Evolutionary conservation across 1,140 invertebrate species (phyloP).

Genomic region (Euwallacea similis): DNA sequence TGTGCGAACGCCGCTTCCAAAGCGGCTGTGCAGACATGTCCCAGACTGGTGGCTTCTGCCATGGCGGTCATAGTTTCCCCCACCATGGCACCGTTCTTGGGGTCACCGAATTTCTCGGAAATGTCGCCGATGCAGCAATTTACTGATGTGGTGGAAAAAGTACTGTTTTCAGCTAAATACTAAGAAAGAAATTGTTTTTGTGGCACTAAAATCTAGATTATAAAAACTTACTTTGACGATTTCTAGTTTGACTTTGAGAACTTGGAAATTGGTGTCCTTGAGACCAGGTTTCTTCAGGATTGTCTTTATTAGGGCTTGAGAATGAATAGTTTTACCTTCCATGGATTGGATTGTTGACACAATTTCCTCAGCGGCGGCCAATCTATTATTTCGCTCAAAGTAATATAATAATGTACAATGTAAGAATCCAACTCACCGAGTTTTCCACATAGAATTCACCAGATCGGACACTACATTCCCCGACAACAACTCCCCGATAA

Average conservation of each 20-base stretch:
- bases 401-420: neutral
- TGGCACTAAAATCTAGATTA: too few relatives aligned
- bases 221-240: slow-evolving; percentile 60
- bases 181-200: neutral
- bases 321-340: slow-evolving; percentile 65
- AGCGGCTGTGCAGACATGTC: slow-evolving; percentile 72
- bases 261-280: slow-evolving; percentile 93
- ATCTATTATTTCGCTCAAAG: slow-evolving; percentile 39
- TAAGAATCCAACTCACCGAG: slow-evolving; percentile 54
- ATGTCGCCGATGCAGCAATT: slow-evolving; percentile 78
- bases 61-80: slow-evolving; percentile 73
- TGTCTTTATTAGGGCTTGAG: slow-evolving; percentile 74
- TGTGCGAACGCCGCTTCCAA: slow-evolving; percentile 78
- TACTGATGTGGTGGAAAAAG: slow-evolving; percentile 71
- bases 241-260: slow-evolving; percentile 82
- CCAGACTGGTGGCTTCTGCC: slow-evolving; percentile 76
- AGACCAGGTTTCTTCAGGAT: slow-evolving; percentile 86
- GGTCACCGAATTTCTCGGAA: slow-evolving; percentile 82
- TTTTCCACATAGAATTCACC: slow-evolving; percentile 84
- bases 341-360: slow-evolving; percentile 64
- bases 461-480: slow-evolving; percentile 68
- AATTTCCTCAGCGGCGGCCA: slow-evolving; percentile 77
- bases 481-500: slow-evolving; percentile 65
- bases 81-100: slow-evolving; percentile 73
- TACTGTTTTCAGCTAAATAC: slow-evolving; percentile 74